Base-by-base conservation (phyloP, 1,140 invertebrate genomes). In the Penaeus chinensis region DNA sequence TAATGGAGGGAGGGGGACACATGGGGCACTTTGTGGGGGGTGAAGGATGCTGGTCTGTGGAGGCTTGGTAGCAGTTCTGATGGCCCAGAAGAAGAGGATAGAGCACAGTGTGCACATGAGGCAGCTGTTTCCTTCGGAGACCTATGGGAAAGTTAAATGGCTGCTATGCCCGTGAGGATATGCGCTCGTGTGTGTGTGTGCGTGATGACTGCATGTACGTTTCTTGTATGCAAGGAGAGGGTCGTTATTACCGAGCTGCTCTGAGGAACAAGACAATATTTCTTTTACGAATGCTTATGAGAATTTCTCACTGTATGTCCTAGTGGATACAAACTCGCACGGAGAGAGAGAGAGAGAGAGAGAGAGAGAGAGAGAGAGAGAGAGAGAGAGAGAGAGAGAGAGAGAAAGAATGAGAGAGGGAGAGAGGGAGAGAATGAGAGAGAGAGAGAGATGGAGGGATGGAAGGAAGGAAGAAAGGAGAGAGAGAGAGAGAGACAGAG, bases 281-380 rank as follows among this genome's bases (percentile, higher is more conserved):
- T 8, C 37, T 42, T 4, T 42, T 42, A 42, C 4, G 37, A 42
- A 42, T 42, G 37, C 37, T 42, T 42, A 42, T 42, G 37, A 42
- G 37, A 42, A 42, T 42, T 42, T 42, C 37, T 42, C 37, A 5
- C 37, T 5, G 37, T 42, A 42, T 4, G 37, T 7, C 37, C 37
- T 42, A 3, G 37, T 62, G 13, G 37, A 63, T 11, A 62, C n/a
- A 27, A 82, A 19, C 19, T 62, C 1, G 32, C 37, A 13, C 24
- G 27, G 20, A 24, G 24, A 66, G 47, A 65, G 63, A 47, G 65
- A 42, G 81, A 69, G 62, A 69, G 62, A 37, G 63, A 37, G 63
- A 82, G 81, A 69, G 81, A 82, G 81, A 69, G 81, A 82, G 81
- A 82, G 63, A 82, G 81, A 82, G 81, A 82, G 81, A 82, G 81